A percentile compares a stretch with the other conserved stretches of the same genome.
Evolutionary conservation across 2,888 invertebrate genomes (phyloP).

Genomic region (Uloborus plumipes): DNA sequence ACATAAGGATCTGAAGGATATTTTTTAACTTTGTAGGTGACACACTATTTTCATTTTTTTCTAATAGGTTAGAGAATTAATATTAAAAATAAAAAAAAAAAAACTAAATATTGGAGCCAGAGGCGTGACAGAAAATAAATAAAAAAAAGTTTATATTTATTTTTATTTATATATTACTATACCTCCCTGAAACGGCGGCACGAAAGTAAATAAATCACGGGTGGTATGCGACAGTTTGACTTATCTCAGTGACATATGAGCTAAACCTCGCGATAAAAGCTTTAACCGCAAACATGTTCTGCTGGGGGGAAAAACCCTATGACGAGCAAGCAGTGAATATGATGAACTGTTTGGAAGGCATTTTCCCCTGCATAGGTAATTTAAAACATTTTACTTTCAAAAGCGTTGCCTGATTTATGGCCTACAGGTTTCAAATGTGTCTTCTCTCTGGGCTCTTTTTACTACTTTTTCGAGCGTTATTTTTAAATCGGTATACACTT

Average conservation of each 20-base stretch:
- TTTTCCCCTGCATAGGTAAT: constrained; percentile 56
- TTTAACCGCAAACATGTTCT: constrained; percentile 36
- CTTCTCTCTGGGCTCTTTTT: constrained; percentile 24
- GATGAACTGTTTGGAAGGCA: constrained; percentile 53
- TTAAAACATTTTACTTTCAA: constrained; percentile 64
- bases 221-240: constrained; percentile 60
- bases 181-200: constrained; percentile 20
- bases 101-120: background rate
- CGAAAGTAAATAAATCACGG: constrained; percentile 58
- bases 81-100: background rate
- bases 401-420: constrained; percentile 36
- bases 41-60: too few species aligned
- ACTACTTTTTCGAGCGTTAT: constrained; percentile 41
- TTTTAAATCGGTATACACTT: constrained; percentile 38
- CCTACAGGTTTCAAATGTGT: constrained; percentile 26
- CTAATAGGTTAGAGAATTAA: background rate
- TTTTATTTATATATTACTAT: constrained; percentile 61
- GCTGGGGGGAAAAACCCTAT: constrained; percentile 8
- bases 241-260: constrained; percentile 60
- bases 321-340: constrained; percentile 44
- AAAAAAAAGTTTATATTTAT: constrained; percentile 24
- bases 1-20: too few species aligned
- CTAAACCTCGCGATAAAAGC: constrained; percentile 46
- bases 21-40: too few species aligned
- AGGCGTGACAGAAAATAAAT: background rate